Evolutionary conservation across 2,113 vertebrate genomes (phyloP).

Genomic region (Pardalotus punctatus): DNA sequence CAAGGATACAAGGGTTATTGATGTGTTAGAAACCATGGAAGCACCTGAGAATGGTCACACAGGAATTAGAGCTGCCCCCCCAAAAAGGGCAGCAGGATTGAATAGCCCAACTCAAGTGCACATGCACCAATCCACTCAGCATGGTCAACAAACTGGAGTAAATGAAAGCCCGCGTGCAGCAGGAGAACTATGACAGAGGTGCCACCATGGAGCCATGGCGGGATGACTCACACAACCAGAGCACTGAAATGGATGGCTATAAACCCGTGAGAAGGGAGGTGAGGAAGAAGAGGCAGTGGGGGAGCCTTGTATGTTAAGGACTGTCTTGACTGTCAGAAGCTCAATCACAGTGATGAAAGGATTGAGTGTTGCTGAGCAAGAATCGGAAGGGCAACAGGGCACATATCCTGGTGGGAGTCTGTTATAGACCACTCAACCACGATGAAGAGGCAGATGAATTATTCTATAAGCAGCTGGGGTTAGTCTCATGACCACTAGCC

Average conservation of each 20-base stretch:
- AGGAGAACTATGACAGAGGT: accelerated
- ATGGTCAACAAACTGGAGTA: background rate
- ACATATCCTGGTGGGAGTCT: background rate
- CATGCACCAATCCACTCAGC: background rate
- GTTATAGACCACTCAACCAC: background rate
- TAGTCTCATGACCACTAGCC: background rate
- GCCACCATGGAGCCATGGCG: accelerated
- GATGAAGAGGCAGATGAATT: background rate
- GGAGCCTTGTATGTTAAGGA: background rate
- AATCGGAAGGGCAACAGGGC: background rate
- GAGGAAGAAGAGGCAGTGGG: background rate
- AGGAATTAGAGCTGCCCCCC: background rate
- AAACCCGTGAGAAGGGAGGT: background rate
- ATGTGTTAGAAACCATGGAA: background rate
- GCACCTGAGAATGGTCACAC: background rate
- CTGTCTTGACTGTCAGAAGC: background rate
- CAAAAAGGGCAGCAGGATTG: background rate
- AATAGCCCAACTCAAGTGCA: background rate
- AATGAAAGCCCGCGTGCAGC: background rate
- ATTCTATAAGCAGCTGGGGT: background rate
- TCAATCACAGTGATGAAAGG: background rate
- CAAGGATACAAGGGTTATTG: background rate
- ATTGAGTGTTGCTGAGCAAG: background rate
- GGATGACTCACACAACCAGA: background rate
- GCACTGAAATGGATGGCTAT: background rate